Base-by-base conservation (phyloP, 2,113 vertebrate genomes). In the Ia io region DNA sequence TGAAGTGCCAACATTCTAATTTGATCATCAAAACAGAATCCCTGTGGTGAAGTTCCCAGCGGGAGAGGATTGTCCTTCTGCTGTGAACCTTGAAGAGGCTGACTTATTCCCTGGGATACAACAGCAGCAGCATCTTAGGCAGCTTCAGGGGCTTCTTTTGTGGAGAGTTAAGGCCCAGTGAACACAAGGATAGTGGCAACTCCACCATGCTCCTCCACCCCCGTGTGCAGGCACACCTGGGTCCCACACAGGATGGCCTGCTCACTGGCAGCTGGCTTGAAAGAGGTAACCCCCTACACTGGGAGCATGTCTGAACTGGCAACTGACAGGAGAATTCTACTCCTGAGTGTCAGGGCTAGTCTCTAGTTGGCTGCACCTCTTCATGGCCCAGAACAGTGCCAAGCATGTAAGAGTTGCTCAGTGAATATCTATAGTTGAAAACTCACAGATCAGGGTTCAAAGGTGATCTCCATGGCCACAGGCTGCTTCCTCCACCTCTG, bases 191-290 rank as follows among this genome's bases (percentile, higher is more conserved):
- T 22, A 14, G 49, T 2, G 10, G 25, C 76, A 67, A 63, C n/a
- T 6, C 42, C 8, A 8, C 6, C 3, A 32, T 12, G 2, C 2
- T 5, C 25, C 40, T 8, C 30, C 12, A 28, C 56, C 0, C 56
- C 47, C 1, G 0, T 1, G 35, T 8, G 22, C 22, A 49, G 91
- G 37, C 32, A 23, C 47, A 3, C 9, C 6, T 22, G 47, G 35
- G 25, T 6, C n/a, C 61, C n/a, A 3, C 42, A 3, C 40, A 35
- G 44, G 8, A 32, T 0, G 10, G 13, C 42, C 42, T 12, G 12
- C 42, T 49, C 44, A 2, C 13, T 2, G 22, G 53, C 16, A 44
- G 79, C 56, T 63, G 79, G 56, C 40, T 42, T 30, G 37, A 12
- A 63, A 63, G 56, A 44, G 78, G 25, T 11, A 13, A 23, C 13